Base-by-base conservation (phyloP, 2,797 vertebrate species). In the Pantherophis alleghaniensis region DNA sequence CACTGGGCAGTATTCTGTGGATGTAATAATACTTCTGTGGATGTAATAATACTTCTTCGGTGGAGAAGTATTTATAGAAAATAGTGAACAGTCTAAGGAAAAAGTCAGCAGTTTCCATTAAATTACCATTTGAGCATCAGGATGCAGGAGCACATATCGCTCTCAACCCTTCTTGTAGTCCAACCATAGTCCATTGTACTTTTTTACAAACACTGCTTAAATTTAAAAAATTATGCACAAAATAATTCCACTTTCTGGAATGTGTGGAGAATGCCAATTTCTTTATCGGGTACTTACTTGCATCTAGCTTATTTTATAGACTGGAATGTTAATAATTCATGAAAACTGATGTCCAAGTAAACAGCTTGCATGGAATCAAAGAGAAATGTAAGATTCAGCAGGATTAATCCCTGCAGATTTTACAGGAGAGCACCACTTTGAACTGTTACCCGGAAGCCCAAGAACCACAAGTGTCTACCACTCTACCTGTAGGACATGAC, bases 361-460 rank as follows among this genome's bases (percentile, higher is more conserved):
- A 88, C 91, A 93, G 92, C 92, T 95, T 94, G 95, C 94, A 92
- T 53, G 4, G 2, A 94, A 95, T 96, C 92, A 95, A 96, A 96
- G 94, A 96, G 94, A 94, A 95, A 95, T 94, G 92, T 94, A 95
- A 94, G 94, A 96, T 94, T 91, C 93, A 94, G 89, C 92, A 94
- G 93, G 24, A 90, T 79, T 94, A 94, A 95, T 93, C 93, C 95
- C 94, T 91, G 47, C 89, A 28, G 69, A 5, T 4, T 95, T 66
- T 74, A 95, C 66, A 92, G 83, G 95, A 11, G 16, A 96, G 51
- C 47, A 95, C 93, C 0, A 93, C 61, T 90, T 93, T 51, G 4
- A 57, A 89, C 16, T 55, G 37, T 18, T 61, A 95, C 57, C 0
- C 63, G 57, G 92, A 91, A 51, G 55, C 12, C 83, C 47, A 22